phyloP scores from a whole-genome alignment of 2,888 invertebrate genomes.

The Galeruca laticollis region DNA sequence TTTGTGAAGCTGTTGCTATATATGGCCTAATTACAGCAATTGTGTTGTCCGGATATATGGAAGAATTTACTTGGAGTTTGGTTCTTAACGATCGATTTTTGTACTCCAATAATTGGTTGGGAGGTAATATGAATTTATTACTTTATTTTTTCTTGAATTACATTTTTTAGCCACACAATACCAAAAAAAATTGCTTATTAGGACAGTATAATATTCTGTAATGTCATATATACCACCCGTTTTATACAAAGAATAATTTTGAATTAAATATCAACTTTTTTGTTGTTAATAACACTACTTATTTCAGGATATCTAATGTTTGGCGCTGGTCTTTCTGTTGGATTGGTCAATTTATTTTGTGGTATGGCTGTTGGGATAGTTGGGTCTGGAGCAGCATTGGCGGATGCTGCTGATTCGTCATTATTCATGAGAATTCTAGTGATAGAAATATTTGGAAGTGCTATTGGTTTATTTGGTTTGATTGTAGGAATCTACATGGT shows the following conservation, averaged over 20 bases:
- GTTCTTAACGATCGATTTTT: slow-evolving; percentile 62
- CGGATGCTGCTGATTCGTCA: slow-evolving; percentile 96
- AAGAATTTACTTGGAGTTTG: slow-evolving; percentile 69
- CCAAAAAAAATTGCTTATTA: no score
- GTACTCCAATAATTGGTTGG: slow-evolving; percentile 79
- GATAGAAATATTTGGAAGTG: slow-evolving; percentile 99
- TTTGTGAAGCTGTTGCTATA: slow-evolving; percentile 99
- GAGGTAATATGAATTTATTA: slow-evolving; percentile 57
- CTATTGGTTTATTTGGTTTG: slow-evolving; percentile 98
- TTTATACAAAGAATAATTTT: background rate
- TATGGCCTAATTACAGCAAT: slow-evolving; percentile 99
- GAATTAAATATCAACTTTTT: background rate
- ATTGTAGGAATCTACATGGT: slow-evolving; percentile 97
- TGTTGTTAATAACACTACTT: slow-evolving; percentile 1
- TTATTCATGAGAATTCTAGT: slow-evolving; percentile 98
- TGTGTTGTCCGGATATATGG: slow-evolving; percentile 85
- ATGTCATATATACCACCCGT: no score
- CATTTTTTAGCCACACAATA: no score
- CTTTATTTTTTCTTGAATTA: background rate
- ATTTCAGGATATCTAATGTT: slow-evolving; percentile 90
- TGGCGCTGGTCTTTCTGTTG: slow-evolving; percentile 95
- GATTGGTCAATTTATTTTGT: slow-evolving; percentile 95
- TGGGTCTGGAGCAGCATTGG: slow-evolving; percentile 96
- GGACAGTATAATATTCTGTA: no score
- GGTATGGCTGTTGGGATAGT: slow-evolving; percentile 98